These are phyloP conservation scores for Drosophila kurseongensis DNA, from an alignment of 1,140 invertebrate genomes.

Conservation along the genomic window DNA sequence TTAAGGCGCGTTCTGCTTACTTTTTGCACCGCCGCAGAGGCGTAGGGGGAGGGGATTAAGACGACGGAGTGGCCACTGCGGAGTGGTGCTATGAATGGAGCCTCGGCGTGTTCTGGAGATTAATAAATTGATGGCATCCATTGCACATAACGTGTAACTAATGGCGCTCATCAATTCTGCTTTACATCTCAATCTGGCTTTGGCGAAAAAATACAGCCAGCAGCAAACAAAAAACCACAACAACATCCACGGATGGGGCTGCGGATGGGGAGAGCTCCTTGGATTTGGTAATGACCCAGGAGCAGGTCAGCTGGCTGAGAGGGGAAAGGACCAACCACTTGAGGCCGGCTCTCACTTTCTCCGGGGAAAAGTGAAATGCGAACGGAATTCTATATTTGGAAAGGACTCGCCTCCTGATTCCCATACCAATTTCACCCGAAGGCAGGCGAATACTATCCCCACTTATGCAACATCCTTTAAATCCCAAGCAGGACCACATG, in stretches of 20 bases:
- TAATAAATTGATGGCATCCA: slow-evolving; percentile 85
- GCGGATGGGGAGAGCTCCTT: slow-evolving; percentile 23
- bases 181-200: slow-evolving; percentile 85
- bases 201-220: slow-evolving; percentile 55
- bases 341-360: slow-evolving; percentile 55
- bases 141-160: slow-evolving; percentile 85
- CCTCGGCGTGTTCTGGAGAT: slow-evolving; percentile 84
- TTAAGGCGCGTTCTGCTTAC: slow-evolving; percentile 62
- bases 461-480: slow-evolving; percentile 58
- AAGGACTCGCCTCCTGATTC: slow-evolving; percentile 21
- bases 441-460: slow-evolving; percentile 14
- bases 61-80: slow-evolving; percentile 64
- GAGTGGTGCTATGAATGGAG: slow-evolving; percentile 68
- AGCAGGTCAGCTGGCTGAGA: slow-evolving; percentile 28
- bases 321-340: slow-evolving; percentile 33
- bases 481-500: slow-evolving; percentile 21
- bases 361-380: slow-evolving; percentile 29
- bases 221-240: slow-evolving; percentile 30
- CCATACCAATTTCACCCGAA: slow-evolving; percentile 9
- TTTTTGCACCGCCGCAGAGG: slow-evolving; percentile 42
- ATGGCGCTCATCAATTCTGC: slow-evolving; percentile 85
- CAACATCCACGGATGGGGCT: slow-evolving; percentile 5
- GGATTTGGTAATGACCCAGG: slow-evolving; percentile 56
- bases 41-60: slow-evolving; percentile 61
- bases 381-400: slow-evolving; percentile 46